Evolutionary conservation across 2,113 vertebrate species (phyloP).

Genomic region (Prochilodus magdalenae): DNA sequence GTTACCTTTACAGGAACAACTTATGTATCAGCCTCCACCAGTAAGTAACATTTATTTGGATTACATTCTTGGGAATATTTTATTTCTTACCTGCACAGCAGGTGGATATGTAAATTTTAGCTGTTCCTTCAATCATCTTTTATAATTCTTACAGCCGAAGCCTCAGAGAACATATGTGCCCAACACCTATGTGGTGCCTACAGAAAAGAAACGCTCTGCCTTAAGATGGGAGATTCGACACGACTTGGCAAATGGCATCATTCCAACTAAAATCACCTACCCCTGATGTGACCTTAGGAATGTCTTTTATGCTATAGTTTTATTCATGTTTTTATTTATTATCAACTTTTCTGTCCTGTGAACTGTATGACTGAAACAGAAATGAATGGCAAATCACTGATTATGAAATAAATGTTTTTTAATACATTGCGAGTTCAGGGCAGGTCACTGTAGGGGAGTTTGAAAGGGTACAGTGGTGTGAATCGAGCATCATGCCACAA

Average conservation of each 20-base stretch:
- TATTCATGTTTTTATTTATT: slow-evolving; percentile 58
- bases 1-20: slow-evolving; percentile 69
- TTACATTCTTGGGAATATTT: background rate
- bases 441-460: slow-evolving; percentile 81
- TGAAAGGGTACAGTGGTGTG: slow-evolving; percentile 79
- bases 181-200: slow-evolving; percentile 87
- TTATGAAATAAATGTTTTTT: slow-evolving; percentile 59
- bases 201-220: slow-evolving; percentile 84
- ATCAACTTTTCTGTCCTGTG: background rate
- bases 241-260: slow-evolving; percentile 80
- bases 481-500: slow-evolving; percentile 85
- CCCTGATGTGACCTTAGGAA: background rate
- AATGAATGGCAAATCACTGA: slow-evolving; percentile 36
- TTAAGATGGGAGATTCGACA: slow-evolving; percentile 86
- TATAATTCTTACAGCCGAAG: slow-evolving; percentile 63
- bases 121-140: background rate
- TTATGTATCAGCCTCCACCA: slow-evolving; percentile 71
- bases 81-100: background rate
- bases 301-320: slow-evolving; percentile 20
- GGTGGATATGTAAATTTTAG: background rate
- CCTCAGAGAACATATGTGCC: slow-evolving; percentile 71
- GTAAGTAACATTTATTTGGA: slow-evolving; percentile 63
- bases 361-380: slow-evolving; percentile 27
- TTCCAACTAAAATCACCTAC: slow-evolving; percentile 69
- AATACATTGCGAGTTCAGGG: slow-evolving; percentile 62